Base-by-base conservation (phyloP, 1,140 invertebrate genomes). In the honey bee (Apis mellifera) region DNA sequence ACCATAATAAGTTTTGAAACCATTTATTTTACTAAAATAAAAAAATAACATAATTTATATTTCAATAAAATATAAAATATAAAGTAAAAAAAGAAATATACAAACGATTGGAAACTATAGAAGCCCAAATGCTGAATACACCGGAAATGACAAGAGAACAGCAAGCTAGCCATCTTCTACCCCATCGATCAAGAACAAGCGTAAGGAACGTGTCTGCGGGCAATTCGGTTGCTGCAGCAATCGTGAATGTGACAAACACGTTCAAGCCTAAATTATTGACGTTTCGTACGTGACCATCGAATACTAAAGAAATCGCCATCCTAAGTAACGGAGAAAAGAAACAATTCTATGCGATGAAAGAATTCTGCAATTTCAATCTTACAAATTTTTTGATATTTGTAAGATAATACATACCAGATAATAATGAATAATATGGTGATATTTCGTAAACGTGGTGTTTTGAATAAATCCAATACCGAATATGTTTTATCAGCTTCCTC, bases 271-370 rank as follows among this genome's bases (percentile, higher is more conserved):
- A 93, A 57, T 97, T 96, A 26, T 97, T 96, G 1, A 98, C 97
- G 86, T 97, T 97, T 89, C 97, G 94, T 5, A 98, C 97, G 90
- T 98, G 97, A 2, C 97, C 97, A 87, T 98, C 97, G 89, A 98
- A 98, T 1, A 97, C 96, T 90, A 98, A 90, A 1, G 97, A 97
- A 77, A 98, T 97, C 17, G 96, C 95, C 96, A 98, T 98, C 96
- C 96, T 96, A 83, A 17, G 82, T 78, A 72, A 65, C 50, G 13
- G 2, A n/a, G n/a, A 69, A 42, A 72, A 76, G 21, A 69, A 62
- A 73, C 2, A 78, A 66, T 66, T 81, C 59, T 12, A n/a, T n/a
- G n/a, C n/a, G n/a, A n/a, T n/a, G n/a, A n/a, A n/a, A n/a, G n/a
- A n/a, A 50, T 69, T 9, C 23, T 9, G 12, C 5, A 50, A n/a